Evolutionary conservation across 2,797 vertebrate genomes (phyloP).

Genomic region (Chelidonichthys spinosus): DNA sequence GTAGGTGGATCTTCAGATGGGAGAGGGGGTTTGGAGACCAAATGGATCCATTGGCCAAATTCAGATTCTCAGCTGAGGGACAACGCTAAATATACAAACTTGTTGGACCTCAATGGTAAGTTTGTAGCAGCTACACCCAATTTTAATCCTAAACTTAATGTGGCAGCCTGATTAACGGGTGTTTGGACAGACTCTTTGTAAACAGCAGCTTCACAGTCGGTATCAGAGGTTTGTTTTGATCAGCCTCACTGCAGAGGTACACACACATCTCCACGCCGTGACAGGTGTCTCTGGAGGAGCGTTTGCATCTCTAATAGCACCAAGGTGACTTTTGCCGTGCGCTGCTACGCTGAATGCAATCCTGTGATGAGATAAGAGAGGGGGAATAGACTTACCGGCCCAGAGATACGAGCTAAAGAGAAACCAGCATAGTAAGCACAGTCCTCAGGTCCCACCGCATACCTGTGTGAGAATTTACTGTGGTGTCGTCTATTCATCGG

Average conservation of each 20-base stretch:
- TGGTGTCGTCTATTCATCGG: conserved; percentile 50
- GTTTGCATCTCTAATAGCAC: conserved; percentile 61
- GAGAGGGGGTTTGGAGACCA: background rate
- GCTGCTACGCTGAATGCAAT: conserved; percentile 65
- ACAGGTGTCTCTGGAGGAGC: conserved; percentile 50
- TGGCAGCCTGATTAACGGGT: background rate
- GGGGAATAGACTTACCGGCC: conserved; percentile 61
- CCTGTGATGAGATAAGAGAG: conserved; percentile 72
- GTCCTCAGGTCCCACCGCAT: conserved; percentile 52
- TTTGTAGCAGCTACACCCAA: background rate
- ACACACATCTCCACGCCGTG: conserved; percentile 43
- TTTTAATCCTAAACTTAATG: background rate
- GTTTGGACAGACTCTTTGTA: conserved; percentile 1
- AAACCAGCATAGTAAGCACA: conserved; percentile 71
- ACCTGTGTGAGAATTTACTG: conserved; percentile 40
- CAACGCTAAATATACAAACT: background rate
- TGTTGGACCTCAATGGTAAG: background rate
- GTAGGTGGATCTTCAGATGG: background rate
- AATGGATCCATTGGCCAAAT: background rate
- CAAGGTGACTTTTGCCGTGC: conserved; percentile 74
- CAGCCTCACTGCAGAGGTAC: conserved; percentile 40
- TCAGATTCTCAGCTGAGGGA: background rate
- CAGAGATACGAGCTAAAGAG: conserved; percentile 67
- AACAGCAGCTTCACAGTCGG: conserved; percentile 18
- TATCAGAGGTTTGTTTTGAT: conserved; percentile 12